phyloP scores from a whole-genome alignment of 2,113 vertebrate species.

The Prunella fulvescens region DNA sequence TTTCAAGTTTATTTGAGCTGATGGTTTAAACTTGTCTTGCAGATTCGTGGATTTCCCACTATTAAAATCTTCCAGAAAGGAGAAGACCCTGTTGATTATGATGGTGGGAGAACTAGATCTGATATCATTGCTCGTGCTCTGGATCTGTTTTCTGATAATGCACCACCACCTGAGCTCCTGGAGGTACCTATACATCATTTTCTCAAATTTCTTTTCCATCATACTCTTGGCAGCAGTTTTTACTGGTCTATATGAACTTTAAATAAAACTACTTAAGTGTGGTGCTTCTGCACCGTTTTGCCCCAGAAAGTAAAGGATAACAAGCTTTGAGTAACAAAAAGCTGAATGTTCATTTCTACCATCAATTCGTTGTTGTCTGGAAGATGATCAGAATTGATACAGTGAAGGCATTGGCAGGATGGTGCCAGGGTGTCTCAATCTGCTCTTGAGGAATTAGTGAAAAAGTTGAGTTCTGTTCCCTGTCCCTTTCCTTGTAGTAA shows the following conservation, averaged over 20 bases:
- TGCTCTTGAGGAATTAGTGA: background rate
- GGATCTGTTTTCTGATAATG: slow-evolving; percentile 91
- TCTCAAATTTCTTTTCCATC: background rate
- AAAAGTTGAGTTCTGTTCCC: background rate
- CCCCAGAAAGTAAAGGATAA: background rate
- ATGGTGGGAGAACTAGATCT: slow-evolving; percentile 85
- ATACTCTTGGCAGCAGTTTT: background rate
- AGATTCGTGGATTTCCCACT: slow-evolving; percentile 93
- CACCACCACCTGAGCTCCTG: slow-evolving; percentile 83
- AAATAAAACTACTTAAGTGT: background rate
- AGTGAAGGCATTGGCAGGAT: background rate
- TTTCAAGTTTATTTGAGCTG: background rate
- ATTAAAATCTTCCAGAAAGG: slow-evolving; percentile 97
- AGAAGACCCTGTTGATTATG: slow-evolving; percentile 89
- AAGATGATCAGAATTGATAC: background rate
- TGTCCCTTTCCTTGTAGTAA: background rate
- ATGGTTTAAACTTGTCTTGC: slow-evolving; percentile 1
- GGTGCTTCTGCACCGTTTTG: background rate
- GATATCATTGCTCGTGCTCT: slow-evolving; percentile 86
- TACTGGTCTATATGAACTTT: background rate
- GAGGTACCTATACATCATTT: slow-evolving; percentile 75
- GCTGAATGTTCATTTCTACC: background rate
- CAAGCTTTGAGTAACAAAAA: background rate
- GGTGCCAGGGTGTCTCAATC: background rate
- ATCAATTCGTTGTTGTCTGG: background rate